These are phyloP conservation scores for Epirrhoe tristata DNA, from an alignment of 2,888 invertebrate species.

Conservation along the genomic window DNA sequence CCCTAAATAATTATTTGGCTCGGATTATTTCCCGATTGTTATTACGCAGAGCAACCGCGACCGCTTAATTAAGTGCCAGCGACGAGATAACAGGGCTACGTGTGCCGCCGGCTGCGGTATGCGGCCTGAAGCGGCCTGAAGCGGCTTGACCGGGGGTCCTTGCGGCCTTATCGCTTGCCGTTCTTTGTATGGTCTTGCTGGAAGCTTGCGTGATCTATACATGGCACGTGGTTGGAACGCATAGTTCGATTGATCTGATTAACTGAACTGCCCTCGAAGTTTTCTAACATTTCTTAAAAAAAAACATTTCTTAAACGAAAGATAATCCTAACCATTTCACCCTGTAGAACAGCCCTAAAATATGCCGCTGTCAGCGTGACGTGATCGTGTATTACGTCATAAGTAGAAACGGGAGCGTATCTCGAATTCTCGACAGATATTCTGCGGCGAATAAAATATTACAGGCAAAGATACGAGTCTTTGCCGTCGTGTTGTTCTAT, in stretches of 20 bases:
- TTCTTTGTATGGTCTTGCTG: no score
- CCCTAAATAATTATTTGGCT: not conserved
- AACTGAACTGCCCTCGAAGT: no score
- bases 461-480: not conserved
- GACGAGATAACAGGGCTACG: slow-evolving; percentile 3
- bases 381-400: slow-evolving; percentile 4
- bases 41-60: not conserved
- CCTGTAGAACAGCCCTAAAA: not conserved
- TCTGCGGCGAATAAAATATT: slow-evolving; percentile 14
- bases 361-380: slow-evolving; percentile 2
- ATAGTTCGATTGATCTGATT: no score
- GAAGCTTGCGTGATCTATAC: no score
- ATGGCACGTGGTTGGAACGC: no score
- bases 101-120: not conserved
- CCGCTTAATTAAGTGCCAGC: slow-evolving; percentile 8
- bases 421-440: slow-evolving; percentile 6
- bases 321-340: not conserved
- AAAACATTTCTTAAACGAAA: no score
- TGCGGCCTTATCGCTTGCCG: not conserved
- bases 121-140: not conserved
- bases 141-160: not conserved
- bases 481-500: slow-evolving; percentile 8
- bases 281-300: not conserved
- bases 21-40: slow-evolving; percentile 3
- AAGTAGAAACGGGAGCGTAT: slow-evolving; percentile 2